These are phyloP conservation scores for Andrena dorsata DNA, from an alignment of 2,888 invertebrate genomes.

Conservation along the genomic window DNA sequence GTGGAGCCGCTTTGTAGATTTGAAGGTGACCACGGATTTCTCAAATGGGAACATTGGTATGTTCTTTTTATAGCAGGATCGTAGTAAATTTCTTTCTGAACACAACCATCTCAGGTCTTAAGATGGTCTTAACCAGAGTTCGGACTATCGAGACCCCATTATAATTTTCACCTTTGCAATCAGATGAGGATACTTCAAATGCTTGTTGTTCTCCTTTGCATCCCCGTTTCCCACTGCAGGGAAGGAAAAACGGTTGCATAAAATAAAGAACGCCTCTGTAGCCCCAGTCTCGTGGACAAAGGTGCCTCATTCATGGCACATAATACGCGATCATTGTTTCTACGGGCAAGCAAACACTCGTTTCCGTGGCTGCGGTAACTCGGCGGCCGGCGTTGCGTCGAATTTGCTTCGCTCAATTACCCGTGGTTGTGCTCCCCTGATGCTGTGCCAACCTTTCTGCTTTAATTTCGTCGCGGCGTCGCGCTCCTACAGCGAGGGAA, in stretches of 20 bases:
- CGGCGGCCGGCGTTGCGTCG: constrained; percentile 58
- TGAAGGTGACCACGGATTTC: no score
- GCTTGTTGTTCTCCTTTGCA: not conserved
- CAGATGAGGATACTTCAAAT: not conserved
- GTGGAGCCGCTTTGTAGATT: no score
- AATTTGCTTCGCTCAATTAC: constrained; percentile 69
- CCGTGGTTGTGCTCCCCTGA: constrained; percentile 64
- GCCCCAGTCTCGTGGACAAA: constrained; percentile 23
- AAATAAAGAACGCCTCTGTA: not conserved
- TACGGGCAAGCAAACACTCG: constrained; percentile 30
- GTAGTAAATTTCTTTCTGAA: no score
- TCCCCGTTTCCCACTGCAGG: not conserved
- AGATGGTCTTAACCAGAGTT: no score
- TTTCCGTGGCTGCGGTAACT: constrained; percentile 34
- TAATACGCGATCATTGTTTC: constrained; percentile 64
- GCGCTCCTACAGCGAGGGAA: constrained; percentile 21
- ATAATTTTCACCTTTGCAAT: no score
- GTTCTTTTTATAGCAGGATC: no score
- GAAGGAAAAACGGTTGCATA: not conserved
- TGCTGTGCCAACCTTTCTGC: constrained; percentile 58
- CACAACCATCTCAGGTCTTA: no score
- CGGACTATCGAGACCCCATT: no score
- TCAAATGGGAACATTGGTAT: no score
- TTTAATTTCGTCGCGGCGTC: constrained; percentile 65
- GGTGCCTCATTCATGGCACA: constrained; percentile 36